Percentiles rank a stretch among this genome's conserved stretches.
Evolutionary conservation across 2,113 vertebrate species (phyloP).

Genomic region (Zosterops japonicus): DNA sequence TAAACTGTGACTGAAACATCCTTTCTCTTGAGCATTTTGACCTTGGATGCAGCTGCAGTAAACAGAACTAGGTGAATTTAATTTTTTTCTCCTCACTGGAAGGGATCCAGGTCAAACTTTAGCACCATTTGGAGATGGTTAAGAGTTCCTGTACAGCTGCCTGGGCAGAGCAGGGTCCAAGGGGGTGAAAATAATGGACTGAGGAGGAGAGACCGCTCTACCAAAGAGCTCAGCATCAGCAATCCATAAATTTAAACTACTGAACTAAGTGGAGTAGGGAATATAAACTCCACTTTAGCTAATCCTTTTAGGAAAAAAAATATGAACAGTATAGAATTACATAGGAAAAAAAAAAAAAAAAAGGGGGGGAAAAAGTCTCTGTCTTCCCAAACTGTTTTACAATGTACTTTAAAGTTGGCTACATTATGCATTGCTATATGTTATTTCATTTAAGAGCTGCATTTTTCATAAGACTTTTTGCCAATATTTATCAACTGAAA

Average conservation of each 20-base stretch:
- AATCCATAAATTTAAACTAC: neutral
- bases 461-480: neutral
- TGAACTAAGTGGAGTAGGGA: neutral
- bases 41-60: neutral
- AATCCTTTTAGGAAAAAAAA: neutral
- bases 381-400: neutral
- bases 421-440: neutral
- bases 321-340: neutral
- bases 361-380: rapidly evolving
- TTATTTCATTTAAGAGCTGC: neutral
- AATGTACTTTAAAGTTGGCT: neutral
- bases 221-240: neutral
- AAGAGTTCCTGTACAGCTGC: neutral
- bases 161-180: neutral
- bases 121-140: neutral
- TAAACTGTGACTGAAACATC: neutral
- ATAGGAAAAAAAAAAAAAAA: neutral
- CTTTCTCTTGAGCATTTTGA: neutral
- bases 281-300: neutral
- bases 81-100: neutral
- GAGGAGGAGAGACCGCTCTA: neutral
- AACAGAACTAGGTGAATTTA: neutral
- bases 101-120: neutral
- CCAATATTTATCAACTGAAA: neutral
- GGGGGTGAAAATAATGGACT: neutral